Base-by-base conservation (phyloP, 2,888 invertebrate species). In the Hydrotaea diabolus region DNA sequence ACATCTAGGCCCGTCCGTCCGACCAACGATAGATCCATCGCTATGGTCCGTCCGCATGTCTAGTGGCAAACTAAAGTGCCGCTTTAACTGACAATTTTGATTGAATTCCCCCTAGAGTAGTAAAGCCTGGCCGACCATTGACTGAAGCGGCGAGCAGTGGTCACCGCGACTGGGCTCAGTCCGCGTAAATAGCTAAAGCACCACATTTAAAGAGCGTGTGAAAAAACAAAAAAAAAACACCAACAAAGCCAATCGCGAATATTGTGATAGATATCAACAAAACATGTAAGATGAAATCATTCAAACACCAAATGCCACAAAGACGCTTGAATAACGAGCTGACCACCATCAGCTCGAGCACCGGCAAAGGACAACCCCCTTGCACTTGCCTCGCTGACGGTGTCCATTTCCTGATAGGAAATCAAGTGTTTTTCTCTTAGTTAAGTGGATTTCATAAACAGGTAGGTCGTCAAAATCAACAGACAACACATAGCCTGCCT, bases 1-100 rank as follows among this genome's bases (percentile, higher is more conserved):
- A 7, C 23, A 39, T 8, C 43, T 13, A 1, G 4, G 15, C 11
- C 13, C 46, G 69, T 69, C 46, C 39, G 69, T 46, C 46, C 21
- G 43, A 23, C 21, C 49, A 9, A 7, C 43, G 13, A 15, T n/a
- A n/a, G n/a, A n/a, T n/a, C 9, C 39, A 5, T 8, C 17, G 11
- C 39, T 36, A 39, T 39, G 17, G 64, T 39, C 21, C 9, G 39
- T 21, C 17, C n/a, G 77, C 85, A 79, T 77, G 55, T 26, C 79
- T 77, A 77, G 79, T 77, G 77, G 78, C 77, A 79, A 69, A 85
- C 85, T 83, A 86, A 86, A 86, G 80, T 86, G 86, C 80, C 82
- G 86, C 84, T 82, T 69, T 85, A 80, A 81, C 89, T 89, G 90
- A 89, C 90, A 90, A 89, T 90, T 90, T 89, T 90, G 90, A 90